Evolutionary conservation across 2,888 invertebrate species (phyloP).

Genomic region (Nezara viridula): DNA sequence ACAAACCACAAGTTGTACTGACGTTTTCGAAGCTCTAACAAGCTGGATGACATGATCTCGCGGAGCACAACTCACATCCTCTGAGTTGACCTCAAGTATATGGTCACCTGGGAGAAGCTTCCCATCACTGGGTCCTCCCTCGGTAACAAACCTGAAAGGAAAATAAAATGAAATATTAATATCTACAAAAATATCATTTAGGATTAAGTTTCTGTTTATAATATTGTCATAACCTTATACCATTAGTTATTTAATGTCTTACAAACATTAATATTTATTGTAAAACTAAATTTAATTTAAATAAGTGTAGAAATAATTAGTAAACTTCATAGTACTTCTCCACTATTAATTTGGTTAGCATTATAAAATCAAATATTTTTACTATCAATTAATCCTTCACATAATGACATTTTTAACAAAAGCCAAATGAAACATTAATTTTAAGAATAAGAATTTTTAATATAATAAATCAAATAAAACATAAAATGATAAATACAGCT

Average conservation of each 20-base stretch:
- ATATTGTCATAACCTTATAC: neutral
- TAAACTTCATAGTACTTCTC: no score
- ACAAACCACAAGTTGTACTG: conserved; percentile 84
- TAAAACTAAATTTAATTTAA: neutral
- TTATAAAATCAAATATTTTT: no score
- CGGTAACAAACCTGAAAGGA: conserved; percentile 78
- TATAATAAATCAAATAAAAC: no score
- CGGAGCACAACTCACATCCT: conserved; percentile 88
- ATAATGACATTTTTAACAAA: no score
- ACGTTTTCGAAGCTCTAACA: conserved; percentile 84
- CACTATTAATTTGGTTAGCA: no score
- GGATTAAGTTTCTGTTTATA: neutral
- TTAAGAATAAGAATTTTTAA: no score
- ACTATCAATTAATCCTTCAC: no score
- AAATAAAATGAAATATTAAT: conserved; percentile 54
- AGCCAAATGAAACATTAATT: no score
- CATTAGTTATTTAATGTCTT: neutral
- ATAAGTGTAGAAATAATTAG: no score
- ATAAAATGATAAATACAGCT: no score
- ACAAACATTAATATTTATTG: neutral
- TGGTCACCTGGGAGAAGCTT: conserved; percentile 93
- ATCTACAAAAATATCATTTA: neutral
- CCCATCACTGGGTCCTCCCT: conserved; percentile 92
- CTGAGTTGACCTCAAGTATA: conserved; percentile 90
- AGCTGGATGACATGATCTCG: conserved; percentile 91